Base-by-base conservation (phyloP, 2,113 vertebrate genomes). In the Phocoena sinus region DNA sequence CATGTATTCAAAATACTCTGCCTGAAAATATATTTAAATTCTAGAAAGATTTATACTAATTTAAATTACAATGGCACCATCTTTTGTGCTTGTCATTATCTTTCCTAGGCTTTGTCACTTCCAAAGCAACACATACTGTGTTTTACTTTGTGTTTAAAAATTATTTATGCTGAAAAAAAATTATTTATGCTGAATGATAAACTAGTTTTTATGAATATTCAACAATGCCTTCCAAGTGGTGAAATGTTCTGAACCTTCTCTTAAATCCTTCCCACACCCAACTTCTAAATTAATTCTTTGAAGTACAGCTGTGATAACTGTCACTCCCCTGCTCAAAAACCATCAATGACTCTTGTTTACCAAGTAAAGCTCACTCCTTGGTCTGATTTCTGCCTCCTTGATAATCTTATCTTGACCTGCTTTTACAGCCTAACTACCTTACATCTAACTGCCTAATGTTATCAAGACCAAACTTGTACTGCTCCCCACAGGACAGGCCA, bases 121-220 rank as follows among this genome's bases (percentile, higher is more conserved):
- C 97, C 96, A 97, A 97, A 98, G 97, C 97, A 98, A 98, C 98
- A 97, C 93, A 89, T 82, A 86, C 23, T 94, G 79, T 97, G 94
- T 93, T 98, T 67, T 33, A 96, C 68, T 96, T 96, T 95, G 94
- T 91, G 68, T 93, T 97, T 92, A 92, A 97, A 97, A 98, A 97
- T 58, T 11, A 96, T 97, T 98, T 98, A 68, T 85, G 79, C 97
- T 81, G 91, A 97, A 77, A 38, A 92, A 97, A 97, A 98, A n/a
- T 58, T 11, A 96, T 97, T 98, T 98, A 68, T 85, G 79, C 97
- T 81, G 91, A 97, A 77, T 0, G 0, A 77, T 82, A 96, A 98
- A 97, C 89, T 70, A 36, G 21, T 82, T 82, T 90, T 38, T 92
- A 62, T 94, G 91, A 98, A 95, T 96, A 65, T 96, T 95, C 96